Evolutionary conservation across 1,140 invertebrate genomes (phyloP), one percentile per base, ranked within the genome.

Genomic region (Thereuonema tuberculata): DNA sequence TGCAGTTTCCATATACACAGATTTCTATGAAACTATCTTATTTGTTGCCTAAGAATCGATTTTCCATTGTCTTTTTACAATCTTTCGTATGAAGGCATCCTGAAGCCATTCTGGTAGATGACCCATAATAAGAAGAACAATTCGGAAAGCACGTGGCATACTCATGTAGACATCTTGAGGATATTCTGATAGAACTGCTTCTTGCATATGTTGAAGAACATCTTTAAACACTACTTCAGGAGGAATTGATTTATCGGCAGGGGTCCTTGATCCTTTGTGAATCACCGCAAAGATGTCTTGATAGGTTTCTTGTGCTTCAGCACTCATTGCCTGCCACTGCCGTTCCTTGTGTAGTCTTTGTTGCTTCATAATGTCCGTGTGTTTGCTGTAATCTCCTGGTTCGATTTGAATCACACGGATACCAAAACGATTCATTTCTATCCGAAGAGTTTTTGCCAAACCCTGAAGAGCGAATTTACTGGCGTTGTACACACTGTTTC

Each of bases 341-440:
- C 57, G 54, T 14, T 63, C 46, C 1, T 54, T 55, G 17, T 63
- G 23, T 23, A 27, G 1, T 14, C 23, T 9, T 43, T 69, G 68
- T 15, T 56, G 37, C 2, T 60, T 17, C 64, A 69, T 67, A 28
- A 70, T 67, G 55, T 64, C 58, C 12, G 74, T 75, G 0, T 68
- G 63, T 25, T 67, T 68, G 20, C 71, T 71, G 63, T 71, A 75
- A 28, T 76, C 66, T 3, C 73, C 71, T 5, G 71, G 71, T 58
- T 70, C 67, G 3, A 75, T 60, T 15, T 68, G 56, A 25, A 69
- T 61, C 25, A 74, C 72, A 55, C 67, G 63, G 1, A 75, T 69
- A 26, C 69, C 71, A 63, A 71, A 72, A 52, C 67, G 65, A 3
- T 29, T 56, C 62, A 75, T 62, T 62, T 75, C 74, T 2, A 67